Evolutionary conservation across 2,888 invertebrate species (phyloP).

Genomic region (Lepidonotus clava): DNA sequence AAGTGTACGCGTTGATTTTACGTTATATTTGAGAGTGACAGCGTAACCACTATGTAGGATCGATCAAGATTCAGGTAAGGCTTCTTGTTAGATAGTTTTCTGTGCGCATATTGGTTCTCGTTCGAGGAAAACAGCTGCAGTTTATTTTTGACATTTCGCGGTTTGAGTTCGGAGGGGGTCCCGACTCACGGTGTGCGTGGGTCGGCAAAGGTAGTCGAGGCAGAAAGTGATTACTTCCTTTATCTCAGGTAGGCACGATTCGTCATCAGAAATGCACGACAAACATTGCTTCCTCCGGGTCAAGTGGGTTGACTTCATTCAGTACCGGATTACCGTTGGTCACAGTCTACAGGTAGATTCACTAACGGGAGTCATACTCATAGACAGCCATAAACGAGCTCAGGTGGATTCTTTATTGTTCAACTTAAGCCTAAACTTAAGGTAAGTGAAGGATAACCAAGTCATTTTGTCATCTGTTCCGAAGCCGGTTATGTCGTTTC

Average conservation of each 20-base stretch:
- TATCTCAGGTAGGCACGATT: neutral
- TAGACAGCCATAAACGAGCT: no score
- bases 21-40: neutral
- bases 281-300: no score
- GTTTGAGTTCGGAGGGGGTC: neutral
- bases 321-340: no score
- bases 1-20: neutral
- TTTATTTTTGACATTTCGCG: conserved; percentile 40
- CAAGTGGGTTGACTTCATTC: no score
- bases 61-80: neutral
- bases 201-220: no score
- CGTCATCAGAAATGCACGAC: neutral
- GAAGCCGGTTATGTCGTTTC: no score
- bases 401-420: no score
- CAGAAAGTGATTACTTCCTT: neutral
- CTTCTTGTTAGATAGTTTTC: neutral
- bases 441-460: no score
- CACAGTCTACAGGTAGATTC: no score
- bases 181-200: neutral
- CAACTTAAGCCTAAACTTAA: no score
- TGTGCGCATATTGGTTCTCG: neutral
- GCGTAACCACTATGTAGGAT: neutral
- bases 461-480: no score
- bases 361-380: no score
- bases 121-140: neutral